phyloP scores from a whole-genome alignment of 2,888 invertebrate species.

The Julus scanicus region DNA sequence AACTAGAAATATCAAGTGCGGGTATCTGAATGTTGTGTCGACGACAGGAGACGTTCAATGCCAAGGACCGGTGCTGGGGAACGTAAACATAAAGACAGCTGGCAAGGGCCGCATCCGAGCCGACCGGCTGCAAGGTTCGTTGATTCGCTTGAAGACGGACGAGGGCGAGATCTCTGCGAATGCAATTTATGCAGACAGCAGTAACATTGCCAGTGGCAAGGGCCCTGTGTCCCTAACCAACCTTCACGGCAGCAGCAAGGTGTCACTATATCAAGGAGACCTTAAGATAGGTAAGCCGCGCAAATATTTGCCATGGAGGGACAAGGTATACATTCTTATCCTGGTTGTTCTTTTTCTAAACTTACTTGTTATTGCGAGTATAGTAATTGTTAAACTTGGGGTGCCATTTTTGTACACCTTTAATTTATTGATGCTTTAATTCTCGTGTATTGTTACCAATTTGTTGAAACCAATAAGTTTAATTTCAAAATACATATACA shows the following conservation, averaged over 20 bases:
- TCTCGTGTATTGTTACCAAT: too few relatives aligned
- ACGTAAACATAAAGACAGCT: constrained; percentile 11
- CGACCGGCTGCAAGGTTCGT: constrained; percentile 55
- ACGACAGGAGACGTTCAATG: constrained; percentile 5
- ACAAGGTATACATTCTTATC: too few relatives aligned
- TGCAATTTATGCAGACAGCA: constrained; percentile 56
- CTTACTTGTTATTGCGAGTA: too few relatives aligned
- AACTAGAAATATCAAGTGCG: constrained; percentile 31
- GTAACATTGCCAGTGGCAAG: not conserved
- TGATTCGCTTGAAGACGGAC: constrained; percentile 53
- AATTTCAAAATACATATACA: too few relatives aligned
- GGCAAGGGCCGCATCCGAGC: constrained; percentile 1
- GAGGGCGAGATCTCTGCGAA: constrained; percentile 54
- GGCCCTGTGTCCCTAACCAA: constrained; percentile 52
- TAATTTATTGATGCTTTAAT: too few relatives aligned
- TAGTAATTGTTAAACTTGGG: too few relatives aligned
- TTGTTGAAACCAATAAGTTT: too few relatives aligned
- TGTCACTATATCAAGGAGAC: constrained; percentile 49
- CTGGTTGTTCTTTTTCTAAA: too few relatives aligned
- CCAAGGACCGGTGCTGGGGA: constrained; percentile 45
- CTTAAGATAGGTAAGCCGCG: constrained; percentile 50
- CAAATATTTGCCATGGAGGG: too few relatives aligned
- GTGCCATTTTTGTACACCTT: too few relatives aligned
- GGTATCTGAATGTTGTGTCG: not conserved
- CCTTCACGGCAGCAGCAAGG: constrained; percentile 55